Conservation (phyloP, 2,797 vertebrate genomes). For the Notolabrus celidotus region DNA sequence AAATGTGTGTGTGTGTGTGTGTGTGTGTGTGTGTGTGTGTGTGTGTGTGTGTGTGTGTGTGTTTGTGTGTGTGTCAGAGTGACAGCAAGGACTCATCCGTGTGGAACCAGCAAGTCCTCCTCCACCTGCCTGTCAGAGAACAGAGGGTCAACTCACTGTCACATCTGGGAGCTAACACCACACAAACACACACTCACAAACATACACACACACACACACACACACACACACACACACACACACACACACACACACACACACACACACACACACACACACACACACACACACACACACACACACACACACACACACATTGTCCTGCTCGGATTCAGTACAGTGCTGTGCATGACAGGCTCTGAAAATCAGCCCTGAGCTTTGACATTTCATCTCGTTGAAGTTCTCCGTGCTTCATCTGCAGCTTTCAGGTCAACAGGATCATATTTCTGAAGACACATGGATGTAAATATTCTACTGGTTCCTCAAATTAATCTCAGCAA, state of each 20-base stretch:
- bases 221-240: constrained; percentile 21
- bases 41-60: constrained; percentile 10
- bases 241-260: constrained; percentile 23
- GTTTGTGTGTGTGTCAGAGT: constrained; percentile 8
- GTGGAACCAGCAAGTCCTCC: constrained; percentile 48
- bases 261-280: constrained; percentile 19
- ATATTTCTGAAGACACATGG: not conserved
- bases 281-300: constrained; percentile 26
- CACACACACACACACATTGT: constrained; percentile 15
- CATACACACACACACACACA: constrained; percentile 24
- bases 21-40: not conserved
- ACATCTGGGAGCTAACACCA: constrained; percentile 40
- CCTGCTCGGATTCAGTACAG: constrained; percentile 17
- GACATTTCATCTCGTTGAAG: constrained; percentile 22
- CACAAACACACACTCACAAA: too few species aligned
- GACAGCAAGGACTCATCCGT: constrained; percentile 48
- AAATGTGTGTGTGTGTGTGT: constrained; percentile 10
- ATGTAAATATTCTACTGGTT: constrained; percentile 18
- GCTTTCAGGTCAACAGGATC: constrained; percentile 2
- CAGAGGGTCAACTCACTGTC: constrained; percentile 28
- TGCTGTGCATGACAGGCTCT: constrained; percentile 18
- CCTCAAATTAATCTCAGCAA: constrained; percentile 25
- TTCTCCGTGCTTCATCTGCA: constrained; percentile 5
- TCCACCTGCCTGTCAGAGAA: constrained; percentile 34
- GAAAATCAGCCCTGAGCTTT: constrained; percentile 10